Base-by-base conservation (phyloP, 2,888 invertebrate genomes). In the Andrena haemorrhoa region DNA sequence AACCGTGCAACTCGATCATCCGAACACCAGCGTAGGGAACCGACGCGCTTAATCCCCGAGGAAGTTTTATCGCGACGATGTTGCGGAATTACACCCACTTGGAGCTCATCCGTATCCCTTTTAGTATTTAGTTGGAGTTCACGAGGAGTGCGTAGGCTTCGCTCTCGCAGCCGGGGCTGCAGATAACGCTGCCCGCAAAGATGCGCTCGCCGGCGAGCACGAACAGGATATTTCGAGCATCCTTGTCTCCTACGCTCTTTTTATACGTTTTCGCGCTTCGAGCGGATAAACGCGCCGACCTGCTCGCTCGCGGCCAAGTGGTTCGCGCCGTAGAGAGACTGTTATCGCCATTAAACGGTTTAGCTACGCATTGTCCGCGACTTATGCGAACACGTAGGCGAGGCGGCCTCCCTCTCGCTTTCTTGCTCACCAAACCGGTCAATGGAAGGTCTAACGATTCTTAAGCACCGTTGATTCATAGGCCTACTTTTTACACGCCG, bases 401-500 rank as follows among this genome's bases (percentile, higher is more conserved):
- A 82, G 23, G 79, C 31, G 51, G 31, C 70, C 70, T 74, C 77
- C 61, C 80, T 78, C 78, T 75, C 66, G 76, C 73, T 72, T 83
- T 72, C 76, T 77, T 79, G 47, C 66, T 70, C 64, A 3, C 51
- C 49, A 53, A 31, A 49, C 53, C 75, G 85, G 79, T 86, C 86
- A 90, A 90, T 87, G 85, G 86, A 71, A 41, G 64, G 66, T 84
- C 86, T 89, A 89, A 90, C 83, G 87, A 87, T 88, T 88, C 87
- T 83, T 83, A 85, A 87, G 82, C 82, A 83, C 72, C 76, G 85
- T 82, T 85, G 86, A 86, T 86, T 87, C 81, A 84, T 79, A 84
- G 86, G 70, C 73, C 82, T 81, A 73, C 82, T 83, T 84, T 80
- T 81, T 86, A 71, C 41, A 69, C 31, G 63, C 64, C 23, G 16